Evolutionary conservation across 2,113 vertebrate genomes (phyloP).

Genomic region (Chaetodon trifascialis): DNA sequence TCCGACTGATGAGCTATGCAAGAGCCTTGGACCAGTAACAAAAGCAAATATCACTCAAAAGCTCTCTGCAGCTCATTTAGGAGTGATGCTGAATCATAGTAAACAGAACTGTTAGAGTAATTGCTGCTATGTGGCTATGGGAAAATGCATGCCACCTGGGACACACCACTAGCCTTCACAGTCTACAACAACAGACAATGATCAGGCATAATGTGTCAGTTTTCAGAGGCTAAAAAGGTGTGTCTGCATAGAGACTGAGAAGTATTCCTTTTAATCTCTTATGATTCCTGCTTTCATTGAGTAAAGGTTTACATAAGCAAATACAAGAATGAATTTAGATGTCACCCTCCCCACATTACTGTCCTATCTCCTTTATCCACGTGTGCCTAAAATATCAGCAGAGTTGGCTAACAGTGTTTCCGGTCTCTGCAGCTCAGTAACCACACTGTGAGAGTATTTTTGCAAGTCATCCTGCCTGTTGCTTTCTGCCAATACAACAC

Average conservation of each 20-base stretch:
- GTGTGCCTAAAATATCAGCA: not conserved
- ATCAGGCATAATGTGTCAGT: not conserved
- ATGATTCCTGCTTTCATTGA: not conserved
- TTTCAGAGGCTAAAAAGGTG: not conserved
- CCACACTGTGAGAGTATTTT: conserved; percentile 31
- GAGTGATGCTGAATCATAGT: not conserved
- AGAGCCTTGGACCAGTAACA: not conserved
- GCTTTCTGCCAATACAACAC: conserved; percentile 34
- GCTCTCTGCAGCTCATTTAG: conserved; percentile 1
- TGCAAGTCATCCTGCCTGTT: conserved; percentile 64
- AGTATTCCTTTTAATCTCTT: not conserved
- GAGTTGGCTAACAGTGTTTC: not conserved
- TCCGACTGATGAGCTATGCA: not conserved
- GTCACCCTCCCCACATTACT: not conserved
- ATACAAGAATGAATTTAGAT: not conserved
- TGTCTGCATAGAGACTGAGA: not conserved
- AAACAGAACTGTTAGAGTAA: not conserved
- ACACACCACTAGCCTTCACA: not conserved
- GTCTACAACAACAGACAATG: not conserved
- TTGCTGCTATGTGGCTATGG: conserved; percentile 1
- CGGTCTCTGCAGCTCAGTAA: conserved; percentile 12
- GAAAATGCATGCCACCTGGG: not conserved
- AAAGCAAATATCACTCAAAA: conserved; percentile 5
- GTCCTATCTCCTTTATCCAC: not conserved
- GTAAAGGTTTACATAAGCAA: not conserved